Percentiles rank a stretch among this genome's conserved stretches.
phyloP scores from a whole-genome alignment of 2,888 invertebrate species.

The Drosophila greeni region DNA sequence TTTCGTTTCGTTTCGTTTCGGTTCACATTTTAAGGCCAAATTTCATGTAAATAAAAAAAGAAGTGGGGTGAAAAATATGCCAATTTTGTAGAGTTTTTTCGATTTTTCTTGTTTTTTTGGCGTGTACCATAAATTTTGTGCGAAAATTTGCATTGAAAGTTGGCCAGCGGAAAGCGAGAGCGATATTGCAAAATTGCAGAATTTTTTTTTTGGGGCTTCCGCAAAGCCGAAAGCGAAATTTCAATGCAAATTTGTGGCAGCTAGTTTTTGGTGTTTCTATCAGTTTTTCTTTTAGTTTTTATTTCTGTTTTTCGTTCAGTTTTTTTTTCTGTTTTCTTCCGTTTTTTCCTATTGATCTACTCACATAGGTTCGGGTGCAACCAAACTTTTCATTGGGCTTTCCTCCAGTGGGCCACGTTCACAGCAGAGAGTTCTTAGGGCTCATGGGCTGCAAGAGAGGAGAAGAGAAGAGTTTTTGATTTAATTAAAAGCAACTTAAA shows the following conservation, averaged over 20 bases:
- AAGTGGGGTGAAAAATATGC: slow-evolving; percentile 30
- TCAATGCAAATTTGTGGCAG: slow-evolving; percentile 45
- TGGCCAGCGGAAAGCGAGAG: slow-evolving; percentile 40
- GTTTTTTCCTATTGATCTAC: slow-evolving; percentile 37
- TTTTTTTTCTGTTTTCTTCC: slow-evolving; percentile 1
- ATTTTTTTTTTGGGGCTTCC: background rate
- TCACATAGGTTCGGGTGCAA: slow-evolving; percentile 61
- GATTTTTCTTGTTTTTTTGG: background rate
- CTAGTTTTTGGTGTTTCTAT: slow-evolving; percentile 21
- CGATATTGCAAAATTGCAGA: slow-evolving; percentile 27
- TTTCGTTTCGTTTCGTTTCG: slow-evolving; percentile 47
- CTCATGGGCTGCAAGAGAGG: slow-evolving; percentile 40
- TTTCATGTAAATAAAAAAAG: slow-evolving; percentile 60
- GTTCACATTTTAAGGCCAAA: slow-evolving; percentile 45
- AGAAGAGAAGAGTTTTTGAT: slow-evolving; percentile 9
- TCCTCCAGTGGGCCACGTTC: slow-evolving; percentile 48
- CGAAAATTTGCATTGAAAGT: slow-evolving; percentile 36
- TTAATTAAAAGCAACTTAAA: slow-evolving; percentile 42
- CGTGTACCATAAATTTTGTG: slow-evolving; percentile 16
- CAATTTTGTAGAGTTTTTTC: slow-evolving; percentile 28
- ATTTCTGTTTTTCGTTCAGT: background rate
- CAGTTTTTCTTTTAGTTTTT: background rate
- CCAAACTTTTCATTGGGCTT: slow-evolving; percentile 67
- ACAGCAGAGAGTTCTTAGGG: slow-evolving; percentile 18
- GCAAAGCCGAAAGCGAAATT: slow-evolving; percentile 17